Base-by-base conservation (phyloP, 2,888 invertebrate genomes). In the Erebia ligea region DNA sequence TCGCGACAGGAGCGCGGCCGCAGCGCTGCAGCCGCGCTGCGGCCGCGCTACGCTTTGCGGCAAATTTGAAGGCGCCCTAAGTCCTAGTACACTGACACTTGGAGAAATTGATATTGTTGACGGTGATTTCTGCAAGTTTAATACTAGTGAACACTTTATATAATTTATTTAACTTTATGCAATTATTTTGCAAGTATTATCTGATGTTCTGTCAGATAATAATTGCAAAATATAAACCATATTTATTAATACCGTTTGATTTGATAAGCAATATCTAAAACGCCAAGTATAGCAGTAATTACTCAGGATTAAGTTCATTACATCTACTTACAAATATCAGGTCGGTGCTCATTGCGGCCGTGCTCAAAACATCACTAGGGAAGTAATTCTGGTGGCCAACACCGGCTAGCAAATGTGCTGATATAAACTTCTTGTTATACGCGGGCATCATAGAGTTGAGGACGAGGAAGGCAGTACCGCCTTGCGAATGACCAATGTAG, bases 401-500 rank as follows among this genome's bases (percentile, higher is more conserved):
- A 8, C 83, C 87, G 54, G 91, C 92, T 15, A 90, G 69, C 4
- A 91, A 78, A 74, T 92, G 89, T 0, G 82, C 89, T 10, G 90
- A 85, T 1, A 73, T 71, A 50, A 92, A 80, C 76, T 89, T 92
- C 1, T 80, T 59, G 69, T 90, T 88, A 73, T 88, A 91, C 70
- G 87, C 85, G 0, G 87, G 84, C 13, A 76, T 74, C 80, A 89
- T 77, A 1, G 89, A 84, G 48, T 78, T 83, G 61, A 91, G 69
- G 0, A 87, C 82, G 1, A 90, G 69, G 70, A 90, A 90, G 0
- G 73, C 80, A 0, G 92, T 90, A 1, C 89, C 90, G 52, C 92
- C 92, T 81, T 91, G 90, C 9, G 92, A 93, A 79, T 89, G 90
- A 0, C 92, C 92, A 10, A 92, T 81, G 63, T 91, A 93, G 74